Base-by-base conservation (phyloP, 2,888 invertebrate species). In the Itoplectis maculator region DNA sequence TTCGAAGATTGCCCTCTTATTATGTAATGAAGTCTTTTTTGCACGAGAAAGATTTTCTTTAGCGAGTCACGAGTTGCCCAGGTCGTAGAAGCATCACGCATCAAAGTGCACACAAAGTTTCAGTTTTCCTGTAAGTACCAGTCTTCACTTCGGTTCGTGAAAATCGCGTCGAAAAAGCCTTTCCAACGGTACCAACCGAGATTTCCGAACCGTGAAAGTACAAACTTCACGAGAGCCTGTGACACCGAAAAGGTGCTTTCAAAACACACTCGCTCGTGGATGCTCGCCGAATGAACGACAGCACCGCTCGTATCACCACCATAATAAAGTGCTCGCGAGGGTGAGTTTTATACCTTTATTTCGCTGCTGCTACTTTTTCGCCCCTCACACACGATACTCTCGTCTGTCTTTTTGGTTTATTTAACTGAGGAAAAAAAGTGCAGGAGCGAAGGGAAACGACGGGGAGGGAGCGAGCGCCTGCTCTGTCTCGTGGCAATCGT, bases 331-430 rank as follows among this genome's bases (percentile, higher is more conserved):
- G 63, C 20, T 63, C 20, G 42, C 9, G 13, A 18, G 63, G 63
- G 40, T 63, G 40, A 42, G 40, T 63, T 63, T 63, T 63, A 42
- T 63, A 20, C 63, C 42, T 63, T 63, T 63, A 45, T 63, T 63
- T 63, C 42, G 20, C 40, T 3, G 18, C 45, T 42, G 42, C 63
- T 42, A 13, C 15, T 23, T 13, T 40, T 63, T 63, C 18, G 13
- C n/a, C 49, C n/a, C 42, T 63, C 42, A 0, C 42, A 63, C 40
- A 42, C 63, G 42, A 20, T 42, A 20, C 63, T 40, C 18, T 13
- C 18, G 45, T 29, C 56, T 63, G 45, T 42, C 42, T 63, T 63
- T 63, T 42, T n/a, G n/a, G n/a, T n/a, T 63, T 63, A 42, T 63
- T 63, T 63, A 63, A 63, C 42, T 2, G 63, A 20, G 13, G 9